Conservation (phyloP, 2,113 vertebrate genomes). For the Corythornis cristatus region DNA sequence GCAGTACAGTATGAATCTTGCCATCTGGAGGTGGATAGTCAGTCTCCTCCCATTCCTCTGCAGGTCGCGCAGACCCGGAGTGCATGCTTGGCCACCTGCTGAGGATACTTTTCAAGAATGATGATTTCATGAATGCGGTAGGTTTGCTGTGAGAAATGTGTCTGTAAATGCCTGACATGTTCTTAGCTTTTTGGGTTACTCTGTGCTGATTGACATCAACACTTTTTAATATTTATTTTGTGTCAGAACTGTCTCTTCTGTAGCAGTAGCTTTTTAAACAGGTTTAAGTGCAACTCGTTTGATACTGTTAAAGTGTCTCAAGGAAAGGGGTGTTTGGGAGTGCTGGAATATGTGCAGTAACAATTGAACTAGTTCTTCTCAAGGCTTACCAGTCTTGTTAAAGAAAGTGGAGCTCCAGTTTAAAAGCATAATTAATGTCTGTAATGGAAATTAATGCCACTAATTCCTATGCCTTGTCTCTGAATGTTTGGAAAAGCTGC, state of each 20-base stretch:
- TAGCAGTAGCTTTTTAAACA: not conserved
- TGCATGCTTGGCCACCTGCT: slow-evolving; percentile 95
- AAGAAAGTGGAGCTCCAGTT: not conserved
- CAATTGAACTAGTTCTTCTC: not conserved
- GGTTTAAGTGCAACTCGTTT: not conserved
- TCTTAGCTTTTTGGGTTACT: not conserved
- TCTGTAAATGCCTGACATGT: not conserved
- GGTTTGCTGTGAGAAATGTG: slow-evolving; percentile 61
- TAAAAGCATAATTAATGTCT: not conserved
- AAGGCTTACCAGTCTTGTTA: not conserved
- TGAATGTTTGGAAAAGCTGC: not conserved
- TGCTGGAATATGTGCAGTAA: not conserved
- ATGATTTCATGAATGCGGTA: slow-evolving; percentile 99
- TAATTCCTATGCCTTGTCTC: not conserved
- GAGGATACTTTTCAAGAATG: slow-evolving; percentile 98
- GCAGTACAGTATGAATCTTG: not conserved
- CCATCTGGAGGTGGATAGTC: not conserved
- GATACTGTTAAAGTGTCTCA: not conserved
- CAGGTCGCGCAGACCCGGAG: slow-evolving; percentile 96
- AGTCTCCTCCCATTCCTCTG: not conserved
- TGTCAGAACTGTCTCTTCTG: not conserved
- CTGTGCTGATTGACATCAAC: not conserved
- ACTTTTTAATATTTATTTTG: not conserved
- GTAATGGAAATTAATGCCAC: not conserved
- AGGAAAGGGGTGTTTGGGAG: not conserved